A percentile compares a stretch with the other conserved stretches of the same genome.
Evolutionary conservation across 2,797 vertebrate genomes (phyloP).

Genomic region (Neopelma chrysocephalum): DNA sequence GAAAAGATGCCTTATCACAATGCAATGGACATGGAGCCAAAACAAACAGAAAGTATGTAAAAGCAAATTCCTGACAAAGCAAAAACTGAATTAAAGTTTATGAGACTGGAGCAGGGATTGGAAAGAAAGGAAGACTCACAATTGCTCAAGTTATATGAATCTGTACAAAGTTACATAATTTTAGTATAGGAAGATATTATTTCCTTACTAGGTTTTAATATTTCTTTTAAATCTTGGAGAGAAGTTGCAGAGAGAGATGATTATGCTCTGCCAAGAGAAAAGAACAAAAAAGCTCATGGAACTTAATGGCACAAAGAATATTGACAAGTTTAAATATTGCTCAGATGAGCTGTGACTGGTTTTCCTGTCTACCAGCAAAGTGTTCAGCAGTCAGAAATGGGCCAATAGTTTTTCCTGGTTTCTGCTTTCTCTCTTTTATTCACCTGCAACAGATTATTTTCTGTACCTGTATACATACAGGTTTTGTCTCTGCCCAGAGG

Average conservation of each 20-base stretch:
- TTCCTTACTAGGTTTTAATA: neutral
- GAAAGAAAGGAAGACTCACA: neutral
- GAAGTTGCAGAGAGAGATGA: neutral
- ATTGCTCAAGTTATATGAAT: neutral
- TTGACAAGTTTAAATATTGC: neutral
- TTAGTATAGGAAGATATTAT: neutral
- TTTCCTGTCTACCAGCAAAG: neutral
- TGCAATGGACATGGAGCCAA: neutral
- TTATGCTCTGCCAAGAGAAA: neutral
- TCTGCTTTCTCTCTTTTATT: neutral
- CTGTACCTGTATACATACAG: fast-evolving
- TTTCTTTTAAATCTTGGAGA: neutral
- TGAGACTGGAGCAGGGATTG: neutral
- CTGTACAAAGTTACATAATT: neutral
- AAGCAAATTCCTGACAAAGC: slow-evolving; percentile 45
- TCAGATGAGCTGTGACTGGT: neutral
- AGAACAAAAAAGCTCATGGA: neutral
- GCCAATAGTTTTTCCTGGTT: neutral
- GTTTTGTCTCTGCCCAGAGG: neutral
- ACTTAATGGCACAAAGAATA: neutral
- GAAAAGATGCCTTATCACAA: slow-evolving; percentile 56
- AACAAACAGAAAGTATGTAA: slow-evolving; percentile 34
- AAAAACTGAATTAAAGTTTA: slow-evolving; percentile 33
- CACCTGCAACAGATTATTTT: neutral
- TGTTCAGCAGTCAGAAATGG: fast-evolving